phyloP scores from a whole-genome alignment of 1,140 invertebrate genomes.

The Cheumatopsyche charites region DNA sequence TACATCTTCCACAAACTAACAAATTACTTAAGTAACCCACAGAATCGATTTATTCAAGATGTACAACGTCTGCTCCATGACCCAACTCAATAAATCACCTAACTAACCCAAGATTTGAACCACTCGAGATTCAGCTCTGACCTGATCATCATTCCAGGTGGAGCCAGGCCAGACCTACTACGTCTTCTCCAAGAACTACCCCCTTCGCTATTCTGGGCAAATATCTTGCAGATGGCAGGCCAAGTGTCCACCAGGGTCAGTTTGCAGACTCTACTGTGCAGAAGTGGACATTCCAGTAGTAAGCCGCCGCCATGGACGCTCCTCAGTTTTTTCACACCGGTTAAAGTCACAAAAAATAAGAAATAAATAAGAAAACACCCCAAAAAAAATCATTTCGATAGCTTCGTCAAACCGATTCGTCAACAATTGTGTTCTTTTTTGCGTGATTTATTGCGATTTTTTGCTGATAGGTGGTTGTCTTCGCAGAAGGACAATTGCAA shows the following conservation, averaged over 20 bases:
- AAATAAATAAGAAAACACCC: too few species aligned
- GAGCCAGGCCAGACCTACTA: slow-evolving; percentile 53
- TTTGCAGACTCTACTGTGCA: slow-evolving; percentile 56
- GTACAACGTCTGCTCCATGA: too few species aligned
- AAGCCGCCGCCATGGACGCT: slow-evolving; percentile 41
- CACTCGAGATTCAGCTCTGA: too few species aligned
- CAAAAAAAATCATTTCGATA: too few species aligned
- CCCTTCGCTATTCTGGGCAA: slow-evolving; percentile 53
- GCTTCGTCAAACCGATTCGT: too few species aligned
- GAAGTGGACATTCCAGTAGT: slow-evolving; percentile 60
- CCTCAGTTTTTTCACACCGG: background rate
- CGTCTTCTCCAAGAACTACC: slow-evolving; percentile 61
- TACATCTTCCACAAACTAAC: too few species aligned
- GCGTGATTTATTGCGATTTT: slow-evolving; percentile 33
- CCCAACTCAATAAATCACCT: too few species aligned
- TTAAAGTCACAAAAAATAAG: background rate
- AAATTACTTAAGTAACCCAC: too few species aligned
- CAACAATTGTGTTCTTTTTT: slow-evolving; percentile 35
- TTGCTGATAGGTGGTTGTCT: background rate
- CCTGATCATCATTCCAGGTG: slow-evolving; percentile 50
- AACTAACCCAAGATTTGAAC: too few species aligned
- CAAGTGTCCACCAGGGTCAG: slow-evolving; percentile 55
- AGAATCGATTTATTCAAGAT: too few species aligned
- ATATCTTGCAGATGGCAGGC: slow-evolving; percentile 61
- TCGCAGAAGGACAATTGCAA: slow-evolving; percentile 55